These are phyloP conservation scores for Mayetiola destructor DNA, from an alignment of 2,888 invertebrate species.

Conservation along the genomic window DNA sequence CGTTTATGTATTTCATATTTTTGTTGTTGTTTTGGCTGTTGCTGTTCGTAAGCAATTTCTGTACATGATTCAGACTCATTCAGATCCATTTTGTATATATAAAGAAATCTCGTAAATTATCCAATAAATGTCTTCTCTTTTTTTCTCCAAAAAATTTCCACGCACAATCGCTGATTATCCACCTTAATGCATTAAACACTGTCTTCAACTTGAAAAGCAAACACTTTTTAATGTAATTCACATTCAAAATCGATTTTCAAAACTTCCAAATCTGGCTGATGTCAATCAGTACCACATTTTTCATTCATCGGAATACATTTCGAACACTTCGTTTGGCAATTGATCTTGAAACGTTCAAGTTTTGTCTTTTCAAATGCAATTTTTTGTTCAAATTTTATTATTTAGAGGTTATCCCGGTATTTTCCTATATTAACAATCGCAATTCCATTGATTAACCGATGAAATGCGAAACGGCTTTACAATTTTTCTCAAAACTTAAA, in stretches of 20 bases:
- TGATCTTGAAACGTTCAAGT: no score
- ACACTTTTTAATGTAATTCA: no score
- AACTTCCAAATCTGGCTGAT: no score
- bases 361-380: no score
- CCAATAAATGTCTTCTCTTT: not conserved
- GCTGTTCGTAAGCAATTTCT: not conserved
- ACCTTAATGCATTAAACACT: not conserved
- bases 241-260: no score
- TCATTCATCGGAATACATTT: not conserved
- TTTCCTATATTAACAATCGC: not conserved
- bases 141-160: not conserved
- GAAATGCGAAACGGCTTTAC: not conserved
- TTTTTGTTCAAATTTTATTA: slow-evolving; percentile 1
- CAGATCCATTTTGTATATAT: slow-evolving; percentile 2
- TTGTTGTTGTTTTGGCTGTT: not conserved
- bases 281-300: no score
- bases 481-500: not conserved
- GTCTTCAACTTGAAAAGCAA: no score
- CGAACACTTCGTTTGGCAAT: not conserved
- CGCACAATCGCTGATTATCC: not conserved
- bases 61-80: not conserved
- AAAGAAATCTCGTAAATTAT: no score
- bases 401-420: slow-evolving; percentile 9
- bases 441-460: not conserved
- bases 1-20: not conserved